These are phyloP conservation scores for Grapholita molesta DNA, from an alignment of 1,140 invertebrate species.

Conservation along the genomic window DNA sequence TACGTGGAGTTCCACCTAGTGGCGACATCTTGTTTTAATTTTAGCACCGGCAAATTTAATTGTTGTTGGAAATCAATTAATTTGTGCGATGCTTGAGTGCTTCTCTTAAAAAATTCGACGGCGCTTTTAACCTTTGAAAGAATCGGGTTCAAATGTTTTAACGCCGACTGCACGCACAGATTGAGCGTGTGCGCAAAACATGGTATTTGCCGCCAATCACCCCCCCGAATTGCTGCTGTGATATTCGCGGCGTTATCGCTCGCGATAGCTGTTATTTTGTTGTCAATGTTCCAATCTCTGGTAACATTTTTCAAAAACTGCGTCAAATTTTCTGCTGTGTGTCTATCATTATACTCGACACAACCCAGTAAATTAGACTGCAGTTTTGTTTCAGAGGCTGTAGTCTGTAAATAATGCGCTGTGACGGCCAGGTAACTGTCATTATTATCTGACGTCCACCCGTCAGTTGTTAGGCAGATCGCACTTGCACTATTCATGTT, in stretches of 20 bases:
- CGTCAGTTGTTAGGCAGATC: slow-evolving; percentile 44
- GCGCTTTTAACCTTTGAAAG: background rate
- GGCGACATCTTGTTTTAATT: slow-evolving; percentile 37
- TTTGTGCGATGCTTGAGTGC: background rate
- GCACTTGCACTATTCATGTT: background rate
- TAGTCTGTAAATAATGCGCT: slow-evolving; percentile 39
- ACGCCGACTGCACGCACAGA: slow-evolving; percentile 29
- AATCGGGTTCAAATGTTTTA: background rate
- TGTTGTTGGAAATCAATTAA: slow-evolving; percentile 6
- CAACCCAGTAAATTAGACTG: slow-evolving; percentile 27
- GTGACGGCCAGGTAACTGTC: slow-evolving; percentile 41
- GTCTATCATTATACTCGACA: slow-evolving; percentile 22
- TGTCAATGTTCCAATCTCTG: slow-evolving; percentile 30
- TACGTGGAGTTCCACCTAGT: slow-evolving; percentile 48
- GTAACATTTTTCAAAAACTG: slow-evolving; percentile 23
- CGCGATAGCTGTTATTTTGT: slow-evolving; percentile 25
- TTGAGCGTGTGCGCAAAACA: slow-evolving; percentile 36
- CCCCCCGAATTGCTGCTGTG: slow-evolving; percentile 24
- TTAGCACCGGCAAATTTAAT: background rate
- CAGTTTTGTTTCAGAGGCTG: slow-evolving; percentile 11
- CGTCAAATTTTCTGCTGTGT: slow-evolving; percentile 26
- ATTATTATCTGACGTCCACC: slow-evolving; percentile 48
- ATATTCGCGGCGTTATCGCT: slow-evolving; percentile 49
- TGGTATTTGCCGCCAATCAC: slow-evolving; percentile 27
- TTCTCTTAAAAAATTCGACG: slow-evolving; percentile 10